Percentiles rank a stretch among this genome's conserved stretches.
phyloP scores from a whole-genome alignment of 2,113 vertebrate genomes.

The Canis aureus region DNA sequence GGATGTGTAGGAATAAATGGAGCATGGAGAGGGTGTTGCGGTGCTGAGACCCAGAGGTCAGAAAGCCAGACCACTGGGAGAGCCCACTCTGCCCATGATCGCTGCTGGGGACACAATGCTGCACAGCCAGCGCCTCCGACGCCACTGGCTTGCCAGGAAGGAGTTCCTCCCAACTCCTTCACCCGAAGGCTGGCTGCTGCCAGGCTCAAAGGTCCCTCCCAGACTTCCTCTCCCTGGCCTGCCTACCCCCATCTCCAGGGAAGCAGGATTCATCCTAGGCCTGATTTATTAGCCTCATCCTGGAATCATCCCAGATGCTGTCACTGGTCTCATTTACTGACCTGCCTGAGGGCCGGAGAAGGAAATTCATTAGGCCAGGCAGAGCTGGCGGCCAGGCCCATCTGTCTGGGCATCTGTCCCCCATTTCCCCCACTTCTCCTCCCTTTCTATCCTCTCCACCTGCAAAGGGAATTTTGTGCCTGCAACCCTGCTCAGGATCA shows the following conservation, averaged over 20 bases:
- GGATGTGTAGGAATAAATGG: not conserved
- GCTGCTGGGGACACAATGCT: not conserved
- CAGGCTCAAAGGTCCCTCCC: not conserved
- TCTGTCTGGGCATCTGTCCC: conserved; percentile 83
- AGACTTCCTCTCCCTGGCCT: not conserved
- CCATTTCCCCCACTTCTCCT: fast-evolving
- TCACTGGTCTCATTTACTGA: conserved; percentile 73
- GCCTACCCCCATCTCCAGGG: not conserved
- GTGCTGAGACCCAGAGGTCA: not conserved
- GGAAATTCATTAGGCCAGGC: conserved; percentile 83
- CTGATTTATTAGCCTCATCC: conserved; percentile 75
- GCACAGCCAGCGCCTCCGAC: not conserved
- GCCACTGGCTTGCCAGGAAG: not conserved
- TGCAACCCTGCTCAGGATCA: not conserved
- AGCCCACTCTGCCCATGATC: not conserved
- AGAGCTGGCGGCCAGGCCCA: conserved; percentile 71
- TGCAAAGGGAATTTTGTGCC: conserved; percentile 17
- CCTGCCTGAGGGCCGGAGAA: conserved; percentile 80
- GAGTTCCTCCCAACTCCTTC: not conserved
- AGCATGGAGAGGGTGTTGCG: no score
- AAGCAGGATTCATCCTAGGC: conserved; percentile 11
- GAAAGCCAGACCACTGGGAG: not conserved
- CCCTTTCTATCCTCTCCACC: not conserved
- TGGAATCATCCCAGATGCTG: conserved; percentile 71
- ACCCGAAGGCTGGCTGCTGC: not conserved